Percentiles rank a stretch among this genome's conserved stretches.
These are phyloP conservation scores for Nicator chloris DNA, from an alignment of 2,113 vertebrate genomes.

Conservation along the genomic window DNA sequence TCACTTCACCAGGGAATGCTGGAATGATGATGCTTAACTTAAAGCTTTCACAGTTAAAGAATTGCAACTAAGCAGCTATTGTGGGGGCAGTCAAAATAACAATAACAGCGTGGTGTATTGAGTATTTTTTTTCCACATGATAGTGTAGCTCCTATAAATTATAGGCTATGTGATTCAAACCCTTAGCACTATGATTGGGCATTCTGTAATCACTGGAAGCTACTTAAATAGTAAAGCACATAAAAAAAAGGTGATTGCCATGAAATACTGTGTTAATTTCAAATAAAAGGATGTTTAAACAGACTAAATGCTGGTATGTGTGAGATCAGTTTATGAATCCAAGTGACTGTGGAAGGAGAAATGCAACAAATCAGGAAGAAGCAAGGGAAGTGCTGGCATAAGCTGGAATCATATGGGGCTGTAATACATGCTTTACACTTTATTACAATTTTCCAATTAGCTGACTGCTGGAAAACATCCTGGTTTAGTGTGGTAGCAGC, in stretches of 20 bases:
- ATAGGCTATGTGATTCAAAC: constrained; percentile 42
- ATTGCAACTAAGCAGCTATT: constrained; percentile 58
- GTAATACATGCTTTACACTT: not conserved
- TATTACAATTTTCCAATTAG: constrained; percentile 59
- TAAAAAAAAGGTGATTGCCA: constrained; percentile 47
- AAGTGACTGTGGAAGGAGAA: constrained; percentile 8
- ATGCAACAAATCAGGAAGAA: constrained; percentile 47
- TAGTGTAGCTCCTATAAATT: constrained; percentile 62
- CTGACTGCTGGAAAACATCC: constrained; percentile 24
- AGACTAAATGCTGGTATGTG: not conserved
- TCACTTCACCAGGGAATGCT: constrained; percentile 40
- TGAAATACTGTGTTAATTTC: constrained; percentile 45
- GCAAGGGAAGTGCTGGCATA: constrained; percentile 2
- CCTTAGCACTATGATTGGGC: constrained; percentile 53
- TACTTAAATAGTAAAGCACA: constrained; percentile 49
- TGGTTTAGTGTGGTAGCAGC: constrained; percentile 1
- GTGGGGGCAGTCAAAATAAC: constrained; percentile 54
- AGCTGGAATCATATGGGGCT: constrained; percentile 1
- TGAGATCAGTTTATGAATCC: constrained; percentile 42
- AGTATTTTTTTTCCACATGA: constrained; percentile 24
- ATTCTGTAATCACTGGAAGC: constrained; percentile 54
- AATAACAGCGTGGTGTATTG: constrained; percentile 7
- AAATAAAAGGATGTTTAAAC: constrained; percentile 13
- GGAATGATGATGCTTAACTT: constrained; percentile 55
- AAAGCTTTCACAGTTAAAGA: constrained; percentile 56